Evolutionary conservation across 2,888 invertebrate genomes (phyloP).

Genomic region (Sphinx pinastri): DNA sequence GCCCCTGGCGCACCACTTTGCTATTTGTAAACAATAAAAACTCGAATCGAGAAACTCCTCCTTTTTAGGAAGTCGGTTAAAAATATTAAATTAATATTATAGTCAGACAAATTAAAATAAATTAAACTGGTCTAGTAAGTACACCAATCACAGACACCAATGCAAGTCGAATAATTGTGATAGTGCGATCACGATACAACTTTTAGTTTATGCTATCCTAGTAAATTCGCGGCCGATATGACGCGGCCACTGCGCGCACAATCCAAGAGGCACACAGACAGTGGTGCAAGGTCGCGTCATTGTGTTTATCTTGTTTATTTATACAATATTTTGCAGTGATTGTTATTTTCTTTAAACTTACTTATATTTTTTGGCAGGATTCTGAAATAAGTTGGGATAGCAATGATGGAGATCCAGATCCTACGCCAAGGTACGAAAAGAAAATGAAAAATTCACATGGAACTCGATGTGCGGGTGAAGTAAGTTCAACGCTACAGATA

Average conservation of each 20-base stretch:
- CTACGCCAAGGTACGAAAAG: conserved; percentile 87
- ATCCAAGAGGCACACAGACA: conserved; percentile 22
- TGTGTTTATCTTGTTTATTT: neutral
- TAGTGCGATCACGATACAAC: conserved; percentile 30
- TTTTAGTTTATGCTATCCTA: conserved; percentile 49
- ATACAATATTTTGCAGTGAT: neutral
- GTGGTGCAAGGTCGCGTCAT: neutral
- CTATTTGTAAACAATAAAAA: no score
- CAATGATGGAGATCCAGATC: conserved; percentile 91
- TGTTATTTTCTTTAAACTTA: neutral
- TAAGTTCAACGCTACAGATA: conserved; percentile 40
- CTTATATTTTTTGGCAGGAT: conserved; percentile 83
- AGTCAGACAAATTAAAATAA: no score
- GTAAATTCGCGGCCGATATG: conserved; percentile 74
- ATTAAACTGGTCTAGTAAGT: no score
- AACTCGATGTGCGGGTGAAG: conserved; percentile 95
- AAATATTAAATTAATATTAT: no score
- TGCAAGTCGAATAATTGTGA: neutral
- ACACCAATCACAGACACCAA: no score
- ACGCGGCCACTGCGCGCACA: conserved; percentile 50
- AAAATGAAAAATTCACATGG: conserved; percentile 91
- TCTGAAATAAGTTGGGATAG: conserved; percentile 93
- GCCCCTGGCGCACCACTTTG: no score
- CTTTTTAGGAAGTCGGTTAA: no score
- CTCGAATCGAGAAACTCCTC: no score